These are phyloP conservation scores for Corvus hawaiiensis DNA, from an alignment of 2,113 vertebrate species.

Conservation along the genomic window DNA sequence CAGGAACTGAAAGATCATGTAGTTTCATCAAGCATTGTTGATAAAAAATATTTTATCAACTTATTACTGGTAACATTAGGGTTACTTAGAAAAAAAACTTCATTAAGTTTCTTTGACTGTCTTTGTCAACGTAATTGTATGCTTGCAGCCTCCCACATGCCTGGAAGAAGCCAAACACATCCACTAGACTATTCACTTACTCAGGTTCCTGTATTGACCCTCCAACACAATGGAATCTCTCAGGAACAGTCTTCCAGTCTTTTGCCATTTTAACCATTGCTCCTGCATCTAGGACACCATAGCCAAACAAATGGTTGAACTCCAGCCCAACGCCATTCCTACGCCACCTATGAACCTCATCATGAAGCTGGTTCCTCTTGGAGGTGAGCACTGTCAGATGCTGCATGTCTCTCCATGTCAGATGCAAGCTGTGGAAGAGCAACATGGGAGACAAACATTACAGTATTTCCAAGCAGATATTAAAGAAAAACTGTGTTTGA, in stretches of 20 bases:
- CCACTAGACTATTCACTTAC: slow-evolving; percentile 73
- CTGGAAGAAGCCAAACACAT: not conserved
- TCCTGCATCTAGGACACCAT: slow-evolving; percentile 93
- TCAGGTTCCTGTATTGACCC: slow-evolving; percentile 89
- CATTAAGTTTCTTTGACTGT: not conserved
- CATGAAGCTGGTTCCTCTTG: slow-evolving; percentile 96
- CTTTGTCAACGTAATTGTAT: not conserved
- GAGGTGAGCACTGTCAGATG: slow-evolving; percentile 96
- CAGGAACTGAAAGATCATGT: not conserved
- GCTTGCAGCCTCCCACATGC: not conserved
- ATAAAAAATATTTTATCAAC: not conserved
- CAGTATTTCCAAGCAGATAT: not conserved
- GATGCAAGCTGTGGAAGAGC: slow-evolving; percentile 72
- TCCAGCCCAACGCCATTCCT: slow-evolving; percentile 95
- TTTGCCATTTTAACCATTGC: slow-evolving; percentile 97
- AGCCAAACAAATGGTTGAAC: slow-evolving; percentile 98
- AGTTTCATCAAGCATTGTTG: not conserved
- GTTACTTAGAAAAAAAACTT: not conserved
- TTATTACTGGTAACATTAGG: not conserved
- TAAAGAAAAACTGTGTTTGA: not conserved
- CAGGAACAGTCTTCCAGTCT: slow-evolving; percentile 95
- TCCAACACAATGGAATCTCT: slow-evolving; percentile 95
- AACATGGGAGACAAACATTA: not conserved
- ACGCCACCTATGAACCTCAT: slow-evolving; percentile 95
- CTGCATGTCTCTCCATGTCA: slow-evolving; percentile 98